A percentile compares a stretch with the other conserved stretches of the same genome.
Evolutionary conservation across 2,888 invertebrate species (phyloP).

Genomic region (Fragum whitleyi): DNA sequence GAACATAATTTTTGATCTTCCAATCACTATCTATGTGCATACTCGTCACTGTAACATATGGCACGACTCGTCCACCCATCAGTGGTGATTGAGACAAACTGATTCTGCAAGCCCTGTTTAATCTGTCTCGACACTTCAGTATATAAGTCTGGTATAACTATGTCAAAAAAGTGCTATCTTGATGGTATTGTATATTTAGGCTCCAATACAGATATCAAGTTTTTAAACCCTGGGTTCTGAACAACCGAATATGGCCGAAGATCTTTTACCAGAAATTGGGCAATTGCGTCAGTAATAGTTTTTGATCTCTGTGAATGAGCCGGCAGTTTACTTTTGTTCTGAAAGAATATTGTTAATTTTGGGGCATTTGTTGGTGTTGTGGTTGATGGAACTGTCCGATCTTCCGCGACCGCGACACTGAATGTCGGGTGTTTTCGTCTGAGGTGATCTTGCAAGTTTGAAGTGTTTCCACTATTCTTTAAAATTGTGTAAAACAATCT

Average conservation of each 20-base stretch:
- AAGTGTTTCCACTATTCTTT: conserved; percentile 5
- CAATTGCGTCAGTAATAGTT: conserved; percentile 31
- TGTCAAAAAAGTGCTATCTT: conserved; percentile 29
- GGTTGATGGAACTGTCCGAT: background rate
- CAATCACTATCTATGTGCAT: conserved; percentile 31
- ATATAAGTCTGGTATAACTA: conserved; percentile 30
- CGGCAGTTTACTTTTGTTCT: background rate
- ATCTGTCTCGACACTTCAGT: background rate
- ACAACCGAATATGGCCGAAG: conserved; percentile 33
- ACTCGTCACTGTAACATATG: conserved; percentile 37
- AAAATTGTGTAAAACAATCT: background rate
- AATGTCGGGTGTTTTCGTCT: conserved; percentile 15
- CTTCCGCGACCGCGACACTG: background rate
- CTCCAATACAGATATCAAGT: conserved; percentile 19
- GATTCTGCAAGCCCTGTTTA: background rate
- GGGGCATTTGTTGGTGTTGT: background rate
- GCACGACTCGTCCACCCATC: conserved; percentile 30
- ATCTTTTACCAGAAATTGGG: conserved; percentile 37
- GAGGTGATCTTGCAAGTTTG: background rate
- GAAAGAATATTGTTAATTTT: background rate
- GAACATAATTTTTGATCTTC: conserved; percentile 30
- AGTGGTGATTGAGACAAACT: conserved; percentile 17
- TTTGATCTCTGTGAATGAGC: background rate
- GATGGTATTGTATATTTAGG: conserved; percentile 25
- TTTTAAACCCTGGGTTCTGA: conserved; percentile 16